Base-by-base conservation (phyloP, 2,113 vertebrate genomes). In the Poeciliopsis prolifica region DNA sequence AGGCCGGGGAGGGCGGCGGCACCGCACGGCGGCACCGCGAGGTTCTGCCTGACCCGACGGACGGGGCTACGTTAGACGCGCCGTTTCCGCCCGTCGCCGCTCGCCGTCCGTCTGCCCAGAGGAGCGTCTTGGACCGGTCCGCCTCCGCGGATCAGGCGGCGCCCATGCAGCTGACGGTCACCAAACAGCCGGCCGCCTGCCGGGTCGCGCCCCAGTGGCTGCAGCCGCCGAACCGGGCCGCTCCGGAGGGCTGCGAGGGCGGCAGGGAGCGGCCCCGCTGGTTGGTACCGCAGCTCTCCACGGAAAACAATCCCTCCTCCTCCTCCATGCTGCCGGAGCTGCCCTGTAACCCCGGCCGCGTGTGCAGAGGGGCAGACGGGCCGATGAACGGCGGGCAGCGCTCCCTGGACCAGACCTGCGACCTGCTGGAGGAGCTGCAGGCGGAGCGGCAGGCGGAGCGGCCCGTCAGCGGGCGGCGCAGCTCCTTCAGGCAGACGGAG, bases 401-500 rank as follows among this genome's bases (percentile, higher is more conserved):
- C 61, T 90, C 91, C 24, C 68, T 93, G 77, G 94, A 92, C 44
- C 81, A 93, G 37, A 87, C 70, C 64, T 84, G 74, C 0, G 88
- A 94, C 77, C 78, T 94, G 84, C 90, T 92, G 71, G 92, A 93
- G 22, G 92, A 93, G 2, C 77, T 92, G 0, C 58, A n/a, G 1
- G 3, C 12, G 1, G 95, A 95, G 72, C 68, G 83, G 0, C 58
- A 28, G 1, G 3, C 13, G 1, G 95, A 95, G 72, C 68, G 83
- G 17, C 95, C 95, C 51, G 0, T 88, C 4, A 96, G 95, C 19
- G 96, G 95, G 63, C 95, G 96, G 84, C 95, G 96, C 88, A 94
- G 94, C 61, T 94, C 90, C 2, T 80, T 84, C 22, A 83, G 72
- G 79, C 82, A 80, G 74, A 60, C 63, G 0, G 81, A 91, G 33